Evolutionary conservation across 2,888 invertebrate species (phyloP), one percentile per base, ranked within the genome.

Genomic region (Marasmarcha lunaedactyla): DNA sequence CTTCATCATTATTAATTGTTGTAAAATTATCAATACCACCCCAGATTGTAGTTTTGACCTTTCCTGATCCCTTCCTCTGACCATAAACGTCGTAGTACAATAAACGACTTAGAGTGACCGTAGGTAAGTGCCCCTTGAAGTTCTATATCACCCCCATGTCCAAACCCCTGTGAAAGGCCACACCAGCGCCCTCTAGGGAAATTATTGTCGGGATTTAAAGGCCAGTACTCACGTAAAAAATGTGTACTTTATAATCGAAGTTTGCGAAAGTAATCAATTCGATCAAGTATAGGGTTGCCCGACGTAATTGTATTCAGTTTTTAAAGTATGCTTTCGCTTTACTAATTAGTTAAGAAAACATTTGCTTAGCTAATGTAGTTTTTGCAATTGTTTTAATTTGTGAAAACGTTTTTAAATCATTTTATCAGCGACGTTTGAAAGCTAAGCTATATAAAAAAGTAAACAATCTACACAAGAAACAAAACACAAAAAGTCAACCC

Each of bases 141-240:
- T 76, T 77, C 71, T 73, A 71, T 62, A 66, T 65, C 69, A 57
- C 71, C 76, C 71, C 62, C 64, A 60, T 69, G 83, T 72, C 81
- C 78, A 71, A 60, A 65, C 79, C 81, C 79, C 76, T 66, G 73
- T 72, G 77, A 78, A 78, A 77, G 74, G 74, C 72, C 72, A 77
- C 62, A 52, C 66, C 59, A 54, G 51, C 57, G 58, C 11, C 66
- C 84, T 69, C 84, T 39, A 48, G 84, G 84, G 84, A 84, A 84
- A 84, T 84, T 79, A 84, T 83, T 76, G 81, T 77, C 74, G 73
- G 83, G 83, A 78, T 84, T 84, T 84, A 83, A 83, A 84, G 84
- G 84, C 81, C 78, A 77, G 63, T 70, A 71, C 76, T 76, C 71
- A 69, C 70, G 70, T 57, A 54, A 76, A 79, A 78, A 74, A 71